Conservation (phyloP, 2,888 invertebrate genomes). For the Rambutsinella grinnellia region DNA sequence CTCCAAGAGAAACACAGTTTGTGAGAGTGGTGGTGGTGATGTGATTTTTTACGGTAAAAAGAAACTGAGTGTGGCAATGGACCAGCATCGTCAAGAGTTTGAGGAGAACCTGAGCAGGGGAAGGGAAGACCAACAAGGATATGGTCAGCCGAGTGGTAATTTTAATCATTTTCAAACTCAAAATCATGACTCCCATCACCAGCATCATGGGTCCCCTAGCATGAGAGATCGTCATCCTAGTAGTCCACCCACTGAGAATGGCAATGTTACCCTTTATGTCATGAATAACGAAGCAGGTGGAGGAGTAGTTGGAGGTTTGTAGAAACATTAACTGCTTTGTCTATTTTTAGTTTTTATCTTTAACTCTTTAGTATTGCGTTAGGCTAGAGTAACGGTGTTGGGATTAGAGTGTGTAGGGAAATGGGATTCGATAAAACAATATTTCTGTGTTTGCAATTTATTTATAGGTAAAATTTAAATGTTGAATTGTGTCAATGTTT, state of each 20-base stretch:
- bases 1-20: slow-evolving; percentile 32
- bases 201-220: not conserved
- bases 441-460: not conserved
- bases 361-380: slow-evolving; percentile 10
- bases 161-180: slow-evolving; percentile 47
- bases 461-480: not conserved
- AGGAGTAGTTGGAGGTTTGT: slow-evolving; percentile 41
- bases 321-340: slow-evolving; percentile 27
- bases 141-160: slow-evolving; percentile 51
- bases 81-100: slow-evolving; percentile 45
- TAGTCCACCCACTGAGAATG: slow-evolving; percentile 39
- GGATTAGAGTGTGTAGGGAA: not conserved
- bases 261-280: slow-evolving; percentile 64
- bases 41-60: slow-evolving; percentile 63
- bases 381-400: not conserved
- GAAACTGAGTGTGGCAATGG: slow-evolving; percentile 57
- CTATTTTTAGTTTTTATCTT: slow-evolving; percentile 11
- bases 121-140: slow-evolving; percentile 30
- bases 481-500: slow-evolving; percentile 1
- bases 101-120: slow-evolving; percentile 17
- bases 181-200: slow-evolving; percentile 10
- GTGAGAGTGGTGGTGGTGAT: slow-evolving; percentile 51
- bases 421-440: not conserved
- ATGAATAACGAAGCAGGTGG: slow-evolving; percentile 47
- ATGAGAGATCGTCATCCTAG: slow-evolving; percentile 13